These are phyloP conservation scores for Diabrotica undecimpunctata DNA, from an alignment of 1,140 invertebrate species.

Conservation along the genomic window DNA sequence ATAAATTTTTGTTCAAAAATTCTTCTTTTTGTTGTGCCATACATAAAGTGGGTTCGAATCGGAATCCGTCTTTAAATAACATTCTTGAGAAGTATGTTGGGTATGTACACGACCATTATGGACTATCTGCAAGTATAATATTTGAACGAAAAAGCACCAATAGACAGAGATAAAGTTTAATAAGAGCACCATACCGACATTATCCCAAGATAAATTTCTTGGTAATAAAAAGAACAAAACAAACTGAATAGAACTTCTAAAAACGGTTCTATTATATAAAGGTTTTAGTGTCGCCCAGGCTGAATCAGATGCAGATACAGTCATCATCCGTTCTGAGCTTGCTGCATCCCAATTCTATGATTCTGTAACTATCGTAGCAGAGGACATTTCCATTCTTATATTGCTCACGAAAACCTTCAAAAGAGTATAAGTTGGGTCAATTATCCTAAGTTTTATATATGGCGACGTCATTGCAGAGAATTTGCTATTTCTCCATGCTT, in stretches of 20 bases:
- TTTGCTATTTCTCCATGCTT: constrained; percentile 16
- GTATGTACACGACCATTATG: constrained; percentile 14
- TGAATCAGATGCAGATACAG: neutral
- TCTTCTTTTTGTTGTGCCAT: no score
- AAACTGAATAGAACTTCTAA: constrained; percentile 9
- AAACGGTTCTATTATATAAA: neutral
- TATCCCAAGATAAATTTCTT: constrained; percentile 15
- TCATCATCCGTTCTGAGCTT: no score
- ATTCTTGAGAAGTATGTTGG: constrained; percentile 6
- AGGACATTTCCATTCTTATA: constrained; percentile 6
- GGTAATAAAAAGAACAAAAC: neutral
- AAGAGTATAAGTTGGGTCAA: neutral
- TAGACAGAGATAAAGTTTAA: no score
- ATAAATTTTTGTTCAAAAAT: no score
- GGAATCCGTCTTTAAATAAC: constrained; percentile 10
- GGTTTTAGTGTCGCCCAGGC: neutral
- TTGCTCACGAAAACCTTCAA: constrained; percentile 10
- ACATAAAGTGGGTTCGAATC: constrained; percentile 14
- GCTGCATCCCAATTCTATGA: no score
- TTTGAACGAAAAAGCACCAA: neutral
- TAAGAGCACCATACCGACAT: no score
- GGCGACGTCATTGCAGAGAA: constrained; percentile 1
- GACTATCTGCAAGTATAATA: constrained; percentile 16
- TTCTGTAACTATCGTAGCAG: neutral
- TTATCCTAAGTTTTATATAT: constrained; percentile 7